Evolutionary conservation across 2,113 vertebrate species (phyloP).

Genomic region (Reinhardtius hippoglossoides): DNA sequence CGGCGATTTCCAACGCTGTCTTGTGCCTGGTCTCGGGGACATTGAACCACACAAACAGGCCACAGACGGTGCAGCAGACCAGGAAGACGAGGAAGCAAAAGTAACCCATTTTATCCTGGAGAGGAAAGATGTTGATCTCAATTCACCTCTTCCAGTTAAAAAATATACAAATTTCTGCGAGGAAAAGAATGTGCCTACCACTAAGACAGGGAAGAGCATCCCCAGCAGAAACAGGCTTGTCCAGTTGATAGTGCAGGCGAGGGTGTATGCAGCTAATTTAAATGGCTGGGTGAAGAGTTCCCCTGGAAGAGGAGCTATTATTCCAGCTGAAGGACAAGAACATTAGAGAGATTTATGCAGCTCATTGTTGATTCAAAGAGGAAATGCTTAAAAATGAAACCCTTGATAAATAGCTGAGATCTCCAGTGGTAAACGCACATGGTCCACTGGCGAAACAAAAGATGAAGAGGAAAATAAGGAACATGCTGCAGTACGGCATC

Average conservation of each 20-base stretch:
- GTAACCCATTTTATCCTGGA: conserved; percentile 79
- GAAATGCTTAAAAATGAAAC: background rate
- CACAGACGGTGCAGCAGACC: conserved; percentile 72
- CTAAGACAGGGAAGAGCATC: conserved; percentile 85
- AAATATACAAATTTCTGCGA: background rate
- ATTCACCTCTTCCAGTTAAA: background rate
- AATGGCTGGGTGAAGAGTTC: conserved; percentile 86
- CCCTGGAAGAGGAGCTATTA: conserved; percentile 75
- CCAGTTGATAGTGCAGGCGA: conserved; percentile 82
- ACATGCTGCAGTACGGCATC: conserved; percentile 87
- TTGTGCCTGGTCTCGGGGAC: conserved; percentile 84
- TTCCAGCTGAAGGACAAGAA: conserved; percentile 74
- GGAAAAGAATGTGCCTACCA: conserved; percentile 75
- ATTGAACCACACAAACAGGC: conserved; percentile 74
- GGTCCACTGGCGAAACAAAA: conserved; percentile 83
- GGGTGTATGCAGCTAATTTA: conserved; percentile 81
- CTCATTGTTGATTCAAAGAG: conserved; percentile 1
- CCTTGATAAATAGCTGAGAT: background rate
- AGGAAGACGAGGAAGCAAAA: conserved; percentile 89
- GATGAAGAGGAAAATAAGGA: conserved; percentile 84
- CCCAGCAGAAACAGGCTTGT: conserved; percentile 82
- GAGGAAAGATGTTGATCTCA: conserved; percentile 11
- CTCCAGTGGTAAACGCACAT: conserved; percentile 67
- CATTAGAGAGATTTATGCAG: background rate
- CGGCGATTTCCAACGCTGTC: conserved; percentile 81